Percentiles rank a stretch among this genome's conserved stretches.
phyloP scores from a whole-genome alignment of 2,888 invertebrate species.

The Rhagium mordax region DNA sequence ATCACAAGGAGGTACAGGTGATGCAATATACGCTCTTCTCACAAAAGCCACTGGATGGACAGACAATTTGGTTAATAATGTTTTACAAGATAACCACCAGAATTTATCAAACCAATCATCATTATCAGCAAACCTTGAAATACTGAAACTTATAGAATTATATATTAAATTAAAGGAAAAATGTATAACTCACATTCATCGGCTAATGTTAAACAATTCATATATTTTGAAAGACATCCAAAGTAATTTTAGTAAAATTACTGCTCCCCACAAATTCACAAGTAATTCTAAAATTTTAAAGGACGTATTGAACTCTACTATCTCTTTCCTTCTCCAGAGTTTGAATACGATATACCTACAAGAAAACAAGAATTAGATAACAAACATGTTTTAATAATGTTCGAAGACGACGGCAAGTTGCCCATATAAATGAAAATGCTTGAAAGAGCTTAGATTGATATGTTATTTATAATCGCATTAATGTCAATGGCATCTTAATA shows the following conservation, averaged over 20 bases:
- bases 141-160: neutral
- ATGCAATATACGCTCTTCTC: constrained; percentile 19
- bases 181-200: no score
- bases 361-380: neutral
- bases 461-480: no score
- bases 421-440: no score
- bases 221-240: no score
- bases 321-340: neutral
- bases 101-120: neutral
- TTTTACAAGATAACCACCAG: neutral
- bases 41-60: constrained; percentile 29
- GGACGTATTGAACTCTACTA: neutral
- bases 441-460: no score
- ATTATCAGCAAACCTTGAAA: neutral
- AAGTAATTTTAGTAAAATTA: neutral
- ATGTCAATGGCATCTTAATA: no score
- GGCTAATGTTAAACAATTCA: no score
- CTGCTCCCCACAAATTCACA: neutral
- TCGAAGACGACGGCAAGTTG: no score
- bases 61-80: neutral
- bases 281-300: neutral
- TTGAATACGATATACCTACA: neutral
- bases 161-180: no score
- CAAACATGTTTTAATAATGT: neutral
- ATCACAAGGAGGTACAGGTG: constrained; percentile 4